Base-by-base conservation (phyloP, 2,797 vertebrate genomes). In the Sciurus carolinensis region DNA sequence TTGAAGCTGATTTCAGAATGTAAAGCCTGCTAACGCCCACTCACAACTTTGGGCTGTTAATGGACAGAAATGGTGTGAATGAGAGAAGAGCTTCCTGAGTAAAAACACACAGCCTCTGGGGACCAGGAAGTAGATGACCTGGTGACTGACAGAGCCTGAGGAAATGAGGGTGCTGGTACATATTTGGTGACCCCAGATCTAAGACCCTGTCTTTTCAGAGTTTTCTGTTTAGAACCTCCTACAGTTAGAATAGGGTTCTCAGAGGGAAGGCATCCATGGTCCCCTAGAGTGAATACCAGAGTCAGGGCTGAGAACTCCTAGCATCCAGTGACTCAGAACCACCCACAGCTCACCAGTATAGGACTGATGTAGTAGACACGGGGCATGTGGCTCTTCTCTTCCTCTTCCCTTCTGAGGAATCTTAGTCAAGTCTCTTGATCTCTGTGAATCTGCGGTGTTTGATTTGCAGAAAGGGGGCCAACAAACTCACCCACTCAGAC, bases 1-100 rank as follows among this genome's bases (percentile, higher is more conserved):
- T 66, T 14, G n/a, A 87, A 82, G 80, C 50, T 76, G 91, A 94
- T 82, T 82, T 72, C 44, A 47, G 62, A 87, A 92, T 64, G 64
- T 30, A 82, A 84, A 79, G n/a, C 26, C 18, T 42, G 62, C n/a
- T 72, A 73, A 83, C 94, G 76, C 33, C 0, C 67, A 50, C 96
- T 88, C 87, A 72, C 47, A 83, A 52, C n/a, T 71, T 67, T 85
- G 87, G 39, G n/a, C 47, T 72, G 13, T 71, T 95, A 66, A 95
- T 57, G 72, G 59, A 66, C 71, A 96, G 26, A 71, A 85, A 44
- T 7, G 30, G 67, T 62, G 20, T 87, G 71, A 88, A 77, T 6
- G 84, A 96, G 30, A 72, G 57, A 90, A 72, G 14, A 47, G 36
- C 22, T 30, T 95, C 33, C 84, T 69, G 47, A 59, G 72, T 24